phyloP scores from a whole-genome alignment of 53 echinoderm and acorn worm genomes.

The Paracentrotus lividus region DNA sequence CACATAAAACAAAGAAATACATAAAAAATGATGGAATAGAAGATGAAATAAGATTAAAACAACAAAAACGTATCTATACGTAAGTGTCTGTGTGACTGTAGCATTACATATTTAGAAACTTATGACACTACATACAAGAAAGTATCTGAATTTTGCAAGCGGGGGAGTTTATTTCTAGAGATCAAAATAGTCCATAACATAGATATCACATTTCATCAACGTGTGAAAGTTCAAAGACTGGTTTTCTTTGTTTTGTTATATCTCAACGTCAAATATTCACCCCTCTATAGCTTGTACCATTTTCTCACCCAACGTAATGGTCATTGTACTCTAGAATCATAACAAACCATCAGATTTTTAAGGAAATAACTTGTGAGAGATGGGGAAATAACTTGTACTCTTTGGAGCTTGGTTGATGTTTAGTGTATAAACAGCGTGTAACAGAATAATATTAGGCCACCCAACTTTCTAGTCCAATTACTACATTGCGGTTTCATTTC shows the following conservation, averaged over 20 bases:
- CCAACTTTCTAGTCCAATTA: neutral
- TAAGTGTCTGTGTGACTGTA: too few species aligned
- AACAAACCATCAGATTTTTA: neutral
- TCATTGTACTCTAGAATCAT: conserved; percentile 6
- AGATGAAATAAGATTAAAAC: too few species aligned
- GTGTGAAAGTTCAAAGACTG: neutral
- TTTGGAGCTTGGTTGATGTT: neutral
- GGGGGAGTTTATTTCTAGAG: too few species aligned
- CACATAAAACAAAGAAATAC: too few species aligned
- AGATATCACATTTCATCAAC: neutral
- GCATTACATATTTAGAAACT: too few species aligned
- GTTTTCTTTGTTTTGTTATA: neutral
- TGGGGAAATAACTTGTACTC: conserved; percentile 38
- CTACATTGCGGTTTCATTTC: neutral
- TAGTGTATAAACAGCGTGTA: conserved; percentile 15
- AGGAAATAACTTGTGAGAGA: conserved; percentile 17
- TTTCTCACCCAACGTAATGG: neutral
- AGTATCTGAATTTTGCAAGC: too few species aligned
- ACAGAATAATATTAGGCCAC: neutral
- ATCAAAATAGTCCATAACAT: too few species aligned
- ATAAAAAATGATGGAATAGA: too few species aligned
- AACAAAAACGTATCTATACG: too few species aligned
- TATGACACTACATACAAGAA: too few species aligned
- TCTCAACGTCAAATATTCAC: neutral
- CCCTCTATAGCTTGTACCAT: neutral